A percentile compares a stretch with the other conserved stretches of the same genome.
phyloP scores from a whole-genome alignment of 2,888 invertebrate genomes.

The Xestia ashworthii region DNA sequence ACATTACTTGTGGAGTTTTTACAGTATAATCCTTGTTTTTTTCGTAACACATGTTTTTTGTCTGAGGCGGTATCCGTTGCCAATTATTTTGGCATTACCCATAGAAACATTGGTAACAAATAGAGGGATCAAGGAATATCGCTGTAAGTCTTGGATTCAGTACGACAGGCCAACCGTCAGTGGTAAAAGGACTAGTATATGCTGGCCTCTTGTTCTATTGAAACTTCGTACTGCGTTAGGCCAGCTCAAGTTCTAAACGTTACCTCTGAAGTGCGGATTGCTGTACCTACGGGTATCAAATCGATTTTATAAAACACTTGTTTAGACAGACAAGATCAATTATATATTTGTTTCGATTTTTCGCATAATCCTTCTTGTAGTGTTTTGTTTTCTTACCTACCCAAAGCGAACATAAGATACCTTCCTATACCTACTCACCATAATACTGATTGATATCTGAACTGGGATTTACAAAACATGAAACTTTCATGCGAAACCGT shows the following conservation, averaged over 20 bases:
- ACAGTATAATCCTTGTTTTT: slow-evolving; percentile 7
- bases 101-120: not conserved
- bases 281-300: not conserved
- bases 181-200: not conserved
- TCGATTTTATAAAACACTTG: not conserved
- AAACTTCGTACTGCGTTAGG: not conserved
- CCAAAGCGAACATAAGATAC: not conserved
- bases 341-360: not conserved
- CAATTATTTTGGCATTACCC: slow-evolving; percentile 41
- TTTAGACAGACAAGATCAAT: not conserved
- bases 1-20: not conserved
- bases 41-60: not conserved
- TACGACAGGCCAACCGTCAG: not conserved
- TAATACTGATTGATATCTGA: too few relatives aligned
- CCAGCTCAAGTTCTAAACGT: not conserved
- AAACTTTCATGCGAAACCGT: too few relatives aligned
- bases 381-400: not conserved
- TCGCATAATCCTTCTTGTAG: not conserved
- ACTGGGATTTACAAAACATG: too few relatives aligned
- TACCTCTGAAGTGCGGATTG: too few relatives aligned
- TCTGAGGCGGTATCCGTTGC: slow-evolving; percentile 3
- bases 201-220: not conserved
- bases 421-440: not conserved
- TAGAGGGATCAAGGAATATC: not conserved
- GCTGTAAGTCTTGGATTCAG: not conserved